Percentiles rank a stretch among this genome's conserved stretches.
Conservation (phyloP, 2,113 vertebrate genomes). For the Gasterosteus nipponicus region DNA sequence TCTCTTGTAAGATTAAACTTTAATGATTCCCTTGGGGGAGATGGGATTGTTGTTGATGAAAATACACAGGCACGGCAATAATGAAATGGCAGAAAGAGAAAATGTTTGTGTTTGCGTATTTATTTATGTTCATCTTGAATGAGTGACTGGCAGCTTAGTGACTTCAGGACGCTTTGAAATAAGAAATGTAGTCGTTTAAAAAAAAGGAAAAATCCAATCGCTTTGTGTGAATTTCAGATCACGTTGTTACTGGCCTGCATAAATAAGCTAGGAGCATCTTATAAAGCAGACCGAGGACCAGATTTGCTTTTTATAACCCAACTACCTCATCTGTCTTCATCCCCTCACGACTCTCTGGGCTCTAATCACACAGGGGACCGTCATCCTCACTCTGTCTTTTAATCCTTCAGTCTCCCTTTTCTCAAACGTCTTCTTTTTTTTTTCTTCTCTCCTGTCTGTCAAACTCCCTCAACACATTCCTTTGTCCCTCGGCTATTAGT, state of each 20-base stretch:
- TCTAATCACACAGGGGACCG: constrained; percentile 41
- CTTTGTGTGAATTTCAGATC: not conserved
- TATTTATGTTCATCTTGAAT: not conserved
- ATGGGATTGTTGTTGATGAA: constrained; percentile 25
- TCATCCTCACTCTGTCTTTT: constrained; percentile 29
- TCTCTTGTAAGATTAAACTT: constrained; percentile 47
- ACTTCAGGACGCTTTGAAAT: not conserved
- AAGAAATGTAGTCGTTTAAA: not conserved
- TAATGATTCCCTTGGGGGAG: constrained; percentile 42
- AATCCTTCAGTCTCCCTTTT: constrained; percentile 21
- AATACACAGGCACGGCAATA: constrained; percentile 39
- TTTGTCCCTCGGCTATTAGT: constrained; percentile 26
- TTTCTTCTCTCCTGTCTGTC: constrained; percentile 13
- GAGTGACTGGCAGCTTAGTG: not conserved
- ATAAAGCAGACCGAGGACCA: not conserved
- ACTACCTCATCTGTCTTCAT: constrained; percentile 10
- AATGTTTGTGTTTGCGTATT: constrained; percentile 6
- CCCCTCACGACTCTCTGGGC: constrained; percentile 16
- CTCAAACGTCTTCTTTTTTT: constrained; percentile 14
- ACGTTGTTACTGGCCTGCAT: not conserved
- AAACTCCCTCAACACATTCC: constrained; percentile 1
- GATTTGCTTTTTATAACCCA: not conserved
- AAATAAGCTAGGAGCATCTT: not conserved
- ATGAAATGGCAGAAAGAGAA: constrained; percentile 27
- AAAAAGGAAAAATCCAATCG: not conserved